phyloP scores from a whole-genome alignment of 2,888 invertebrate genomes.

The Cepaea hortensis region DNA sequence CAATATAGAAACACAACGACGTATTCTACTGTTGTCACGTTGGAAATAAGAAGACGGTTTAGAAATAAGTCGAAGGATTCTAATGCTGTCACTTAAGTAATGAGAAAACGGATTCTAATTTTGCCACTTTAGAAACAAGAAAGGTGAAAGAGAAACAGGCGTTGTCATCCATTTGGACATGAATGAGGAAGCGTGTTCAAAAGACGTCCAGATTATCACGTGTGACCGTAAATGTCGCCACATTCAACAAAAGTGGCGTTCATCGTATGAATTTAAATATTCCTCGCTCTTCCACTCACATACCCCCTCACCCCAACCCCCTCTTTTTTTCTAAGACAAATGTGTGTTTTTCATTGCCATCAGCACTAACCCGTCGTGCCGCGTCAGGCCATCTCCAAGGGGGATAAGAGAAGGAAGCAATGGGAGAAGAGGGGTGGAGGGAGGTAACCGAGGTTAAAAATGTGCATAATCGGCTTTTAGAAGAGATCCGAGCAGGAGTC shows the following conservation, averaged over 20 bases:
- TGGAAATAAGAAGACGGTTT: too few relatives aligned
- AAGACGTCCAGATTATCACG: neutral
- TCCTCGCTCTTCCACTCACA: too few relatives aligned
- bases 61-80: too few relatives aligned
- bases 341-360: conserved; percentile 1
- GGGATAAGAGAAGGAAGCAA: neutral
- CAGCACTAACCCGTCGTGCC: too few relatives aligned
- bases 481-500: neutral
- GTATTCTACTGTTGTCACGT: too few relatives aligned
- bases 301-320: too few relatives aligned
- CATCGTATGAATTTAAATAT: too few relatives aligned
- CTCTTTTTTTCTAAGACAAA: neutral
- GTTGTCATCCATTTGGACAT: neutral
- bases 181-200: conserved; percentile 7
- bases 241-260: neutral
- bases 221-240: neutral
- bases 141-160: neutral
- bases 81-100: too few relatives aligned
- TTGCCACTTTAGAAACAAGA: neutral
- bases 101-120: too few relatives aligned
- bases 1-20: too few relatives aligned
- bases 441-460: neutral
- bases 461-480: neutral
- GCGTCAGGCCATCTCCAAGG: neutral
- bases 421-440: neutral